phyloP scores from a whole-genome alignment of 2,113 vertebrate genomes.

The Chionomys nivalis region DNA sequence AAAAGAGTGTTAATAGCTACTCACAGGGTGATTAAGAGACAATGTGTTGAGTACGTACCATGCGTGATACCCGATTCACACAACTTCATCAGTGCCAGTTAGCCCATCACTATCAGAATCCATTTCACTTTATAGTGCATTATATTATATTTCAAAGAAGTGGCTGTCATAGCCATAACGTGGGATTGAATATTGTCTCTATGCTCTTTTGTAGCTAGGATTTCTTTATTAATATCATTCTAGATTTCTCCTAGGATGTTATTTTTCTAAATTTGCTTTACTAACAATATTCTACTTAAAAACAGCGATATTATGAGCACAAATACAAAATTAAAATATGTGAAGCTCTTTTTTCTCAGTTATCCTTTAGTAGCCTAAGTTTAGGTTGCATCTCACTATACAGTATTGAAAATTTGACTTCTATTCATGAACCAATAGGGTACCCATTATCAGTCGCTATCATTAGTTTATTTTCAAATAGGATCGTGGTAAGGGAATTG shows the following conservation, averaged over 20 bases:
- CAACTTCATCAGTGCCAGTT: neutral
- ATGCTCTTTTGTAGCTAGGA: neutral
- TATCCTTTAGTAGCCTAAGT: conserved; percentile 80
- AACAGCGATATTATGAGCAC: conserved; percentile 73
- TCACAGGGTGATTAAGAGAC: conserved; percentile 42
- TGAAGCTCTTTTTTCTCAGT: conserved; percentile 69
- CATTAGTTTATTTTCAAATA: conserved; percentile 62
- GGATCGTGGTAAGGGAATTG: conserved; percentile 58
- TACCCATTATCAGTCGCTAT: conserved; percentile 34
- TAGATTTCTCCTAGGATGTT: neutral
- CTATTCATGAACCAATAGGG: conserved; percentile 31
- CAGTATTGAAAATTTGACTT: conserved; percentile 75
- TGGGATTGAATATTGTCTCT: neutral
- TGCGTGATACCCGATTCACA: neutral
- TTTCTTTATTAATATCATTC: neutral
- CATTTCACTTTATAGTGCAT: conserved; percentile 24
- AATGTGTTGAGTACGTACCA: neutral
- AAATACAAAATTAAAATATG: conserved; percentile 75
- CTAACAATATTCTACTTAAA: conserved; percentile 62
- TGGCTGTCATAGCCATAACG: neutral
- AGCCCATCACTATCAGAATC: neutral
- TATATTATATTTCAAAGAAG: neutral
- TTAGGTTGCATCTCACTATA: conserved; percentile 75
- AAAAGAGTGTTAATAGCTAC: conserved; percentile 29
- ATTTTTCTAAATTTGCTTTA: neutral